Evolutionary conservation across 2,113 vertebrate genomes (phyloP), one percentile per base, ranked within the genome.

Genomic region (Xenopus borealis): DNA sequence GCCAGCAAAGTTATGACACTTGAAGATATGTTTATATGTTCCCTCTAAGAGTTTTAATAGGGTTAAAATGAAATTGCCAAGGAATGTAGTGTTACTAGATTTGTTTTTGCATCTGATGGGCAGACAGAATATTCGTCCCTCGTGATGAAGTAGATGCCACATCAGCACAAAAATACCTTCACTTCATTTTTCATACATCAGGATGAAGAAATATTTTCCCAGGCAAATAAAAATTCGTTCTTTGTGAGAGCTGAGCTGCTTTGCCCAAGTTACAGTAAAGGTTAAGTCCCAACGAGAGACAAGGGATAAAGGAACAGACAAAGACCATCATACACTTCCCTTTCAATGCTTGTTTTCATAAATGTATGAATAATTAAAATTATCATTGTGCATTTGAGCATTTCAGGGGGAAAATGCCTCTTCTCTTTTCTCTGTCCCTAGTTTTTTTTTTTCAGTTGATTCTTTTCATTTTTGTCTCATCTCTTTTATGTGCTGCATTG

Each of bases 361-460:
- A 94, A 87, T 94, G 87, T 91, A 95, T 95, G 92, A 95, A 95
- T 95, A 95, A 95, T 95, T 93, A 90, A 93, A 95, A 92, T 89
- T 88, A 92, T 91, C 88, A 89, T 93, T 89, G 88, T 91, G 11
- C 80, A 89, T 91, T 86, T 79, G 85, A 91, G 88, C 86, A 86
- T 93, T 88, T 92, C 90, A 86, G 89, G 90, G 88, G 85, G 65
- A 89, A 86, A 89, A 90, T 87, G 88, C 90, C 90, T 92, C 87
- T 85, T 93, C 84, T 89, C 80, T 66, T 78, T 79, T 92, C 85
- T 90, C 80, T 64, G 72, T 80, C 65, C 72, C 75, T 82, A 81
- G 75, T 78, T 81, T 82, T 82, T 83, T 87, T 86, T 86, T 82
- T 82, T 62, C 50, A 66, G 88, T 55, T 79, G 85, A 90, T 89